Conservation (phyloP, 2,797 vertebrate species). For the Schizopygopsis pylzovi region DNA sequence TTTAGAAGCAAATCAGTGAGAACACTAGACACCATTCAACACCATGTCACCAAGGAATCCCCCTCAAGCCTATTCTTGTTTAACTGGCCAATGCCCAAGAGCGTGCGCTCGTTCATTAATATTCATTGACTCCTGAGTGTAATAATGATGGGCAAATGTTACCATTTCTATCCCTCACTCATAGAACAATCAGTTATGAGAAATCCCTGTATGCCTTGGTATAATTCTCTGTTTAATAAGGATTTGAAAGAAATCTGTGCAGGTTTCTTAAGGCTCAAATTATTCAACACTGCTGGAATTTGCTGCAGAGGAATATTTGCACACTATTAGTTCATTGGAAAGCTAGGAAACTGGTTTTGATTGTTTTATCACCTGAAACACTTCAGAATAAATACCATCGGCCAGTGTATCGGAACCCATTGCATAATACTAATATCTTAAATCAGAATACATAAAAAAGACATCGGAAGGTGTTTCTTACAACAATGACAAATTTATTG, state of each 20-base stretch:
- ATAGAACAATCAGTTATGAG: slow-evolving; percentile 14
- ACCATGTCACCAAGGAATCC: slow-evolving; percentile 35
- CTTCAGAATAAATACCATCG: neutral
- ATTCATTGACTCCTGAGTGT: slow-evolving; percentile 49
- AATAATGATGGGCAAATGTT: slow-evolving; percentile 42
- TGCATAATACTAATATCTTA: neutral
- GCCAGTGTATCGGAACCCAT: neutral
- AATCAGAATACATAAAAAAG: neutral
- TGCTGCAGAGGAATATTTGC: neutral
- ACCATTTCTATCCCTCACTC: slow-evolving; percentile 12
- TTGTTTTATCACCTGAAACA: slow-evolving; percentile 2
- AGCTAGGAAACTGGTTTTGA: neutral
- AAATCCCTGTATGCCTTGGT: slow-evolving; percentile 10
- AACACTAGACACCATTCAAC: slow-evolving; percentile 36
- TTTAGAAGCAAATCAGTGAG: slow-evolving; percentile 36
- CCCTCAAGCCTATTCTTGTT: slow-evolving; percentile 41
- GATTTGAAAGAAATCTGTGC: neutral
- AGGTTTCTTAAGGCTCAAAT: slow-evolving; percentile 9
- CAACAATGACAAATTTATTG: slow-evolving; percentile 78
- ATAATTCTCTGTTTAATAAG: slow-evolving; percentile 27
- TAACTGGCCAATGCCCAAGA: slow-evolving; percentile 45
- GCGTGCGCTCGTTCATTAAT: slow-evolving; percentile 52
- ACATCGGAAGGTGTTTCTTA: slow-evolving; percentile 59
- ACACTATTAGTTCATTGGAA: slow-evolving; percentile 2
- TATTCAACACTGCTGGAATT: neutral